These are phyloP conservation scores for Anguilla megastoma DNA, from an alignment of 2,797 vertebrate genomes.

Conservation along the genomic window DNA sequence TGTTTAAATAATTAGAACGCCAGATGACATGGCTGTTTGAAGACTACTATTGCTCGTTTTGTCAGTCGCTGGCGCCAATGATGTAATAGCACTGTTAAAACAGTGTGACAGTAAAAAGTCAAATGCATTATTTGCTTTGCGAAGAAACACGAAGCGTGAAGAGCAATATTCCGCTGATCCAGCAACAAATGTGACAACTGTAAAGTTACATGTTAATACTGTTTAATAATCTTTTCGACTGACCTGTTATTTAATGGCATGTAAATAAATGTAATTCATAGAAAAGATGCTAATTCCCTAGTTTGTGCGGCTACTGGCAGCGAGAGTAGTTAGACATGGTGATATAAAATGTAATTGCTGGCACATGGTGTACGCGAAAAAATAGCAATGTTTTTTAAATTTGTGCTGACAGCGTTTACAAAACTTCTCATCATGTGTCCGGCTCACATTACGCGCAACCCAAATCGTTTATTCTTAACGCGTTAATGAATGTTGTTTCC, in stretches of 20 bases:
- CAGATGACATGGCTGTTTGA: slow-evolving; percentile 15
- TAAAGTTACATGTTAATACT: background rate
- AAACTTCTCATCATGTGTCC: background rate
- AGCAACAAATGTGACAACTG: background rate
- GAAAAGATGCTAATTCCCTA: background rate
- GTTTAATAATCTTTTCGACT: background rate
- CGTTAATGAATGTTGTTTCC: background rate
- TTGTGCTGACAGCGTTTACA: background rate
- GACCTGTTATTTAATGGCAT: background rate
- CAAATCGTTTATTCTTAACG: background rate
- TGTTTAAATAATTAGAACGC: background rate
- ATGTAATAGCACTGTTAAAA: slow-evolving; percentile 20
- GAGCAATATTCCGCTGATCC: background rate
- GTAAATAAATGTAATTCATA: no score
- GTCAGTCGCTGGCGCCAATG: background rate
- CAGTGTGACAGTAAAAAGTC: background rate
- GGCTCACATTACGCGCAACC: background rate
- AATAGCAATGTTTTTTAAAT: background rate
- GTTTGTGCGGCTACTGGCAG: background rate
- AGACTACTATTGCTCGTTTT: slow-evolving; percentile 9
- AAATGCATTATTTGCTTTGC: background rate
- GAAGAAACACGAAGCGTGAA: background rate
- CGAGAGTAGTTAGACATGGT: background rate
- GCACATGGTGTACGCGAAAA: background rate
- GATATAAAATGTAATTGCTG: background rate